Evolutionary conservation across 2,797 vertebrate genomes (phyloP), one percentile per base, ranked within the genome.

Genomic region (Eupleurogrammus muticus): DNA sequence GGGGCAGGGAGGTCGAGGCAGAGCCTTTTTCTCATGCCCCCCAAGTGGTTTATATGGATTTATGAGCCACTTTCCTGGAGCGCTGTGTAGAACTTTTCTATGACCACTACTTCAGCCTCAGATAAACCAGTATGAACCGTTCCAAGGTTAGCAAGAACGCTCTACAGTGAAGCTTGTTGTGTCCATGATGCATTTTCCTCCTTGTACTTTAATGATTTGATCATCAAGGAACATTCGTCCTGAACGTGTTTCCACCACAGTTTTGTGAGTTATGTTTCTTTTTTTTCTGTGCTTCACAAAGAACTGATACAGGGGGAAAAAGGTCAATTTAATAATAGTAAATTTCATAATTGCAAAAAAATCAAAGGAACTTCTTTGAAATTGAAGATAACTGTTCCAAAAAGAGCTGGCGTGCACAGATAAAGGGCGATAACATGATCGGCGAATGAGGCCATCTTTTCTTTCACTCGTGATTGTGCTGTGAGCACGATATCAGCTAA

Each of bases 391-490:
- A 71, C 67, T 59, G 54, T 76, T 53, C 16, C 54, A 44, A 34
- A 16, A 14, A 58, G 40, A 64, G 44, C 23, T 67, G 46, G 62
- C 74, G 46, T 62, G 34, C 36, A 42, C 36, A 63, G 65, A 68
- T 70, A 54, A 61, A 24, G 1, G 2, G 19, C 19, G 64, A n/a
- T 54, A 42, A 58, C 59, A 17, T 54, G 61, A 66, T 67, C 7
- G 17, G 21, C 50, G n/a, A 86, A 77, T 34, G 66, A 77, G 82
- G 71, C 13, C 77, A 77, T 55, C 69, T 72, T 77, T 79, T 88
- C 51, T 85, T 85, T 80, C 50, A 44, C 44, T 51, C 57, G 51
- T 21, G 1, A 75, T 61, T 83, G 70, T 78, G 19, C 47, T 70
- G 46, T 51, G 23, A 19, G 24, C 5, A 1, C 5, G 5, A 23